Base-by-base conservation (phyloP, 2,888 invertebrate genomes). In the Hypselothyrea guttata region DNA sequence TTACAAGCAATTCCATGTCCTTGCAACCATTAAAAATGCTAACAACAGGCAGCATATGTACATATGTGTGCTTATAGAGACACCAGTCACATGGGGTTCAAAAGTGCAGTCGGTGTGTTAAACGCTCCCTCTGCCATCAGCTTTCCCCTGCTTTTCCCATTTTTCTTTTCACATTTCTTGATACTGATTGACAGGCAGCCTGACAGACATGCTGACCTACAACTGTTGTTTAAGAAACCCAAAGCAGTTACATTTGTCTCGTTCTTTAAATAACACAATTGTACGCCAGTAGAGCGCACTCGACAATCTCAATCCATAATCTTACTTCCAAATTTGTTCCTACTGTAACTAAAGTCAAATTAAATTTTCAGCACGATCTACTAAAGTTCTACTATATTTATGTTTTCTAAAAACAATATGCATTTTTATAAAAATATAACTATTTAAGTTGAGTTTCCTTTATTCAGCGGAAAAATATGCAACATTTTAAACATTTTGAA, bases 11-110 rank as follows among this genome's bases (percentile, higher is more conserved):
- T 30, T 11, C 38, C 22, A 11, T 84, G 86, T 76, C 86, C 84
- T 81, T 85, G 86, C 77, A 69, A 38, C 71, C 78, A 77, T 86
- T 86, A 81, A 71, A 84, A 81, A 74, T 77, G 54, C 75, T 67
- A 81, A 65, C 71, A 85, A 63, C 65, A 57, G 60, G 38, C 58
- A 66, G 47, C 65, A 65, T 64, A 75, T 73, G 54, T 62, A 51
- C 22, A 45, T 13, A 40, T 35, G 40, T 49, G 45, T 35, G 16
- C 22, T 31, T 42, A 33, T 18, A 7, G 15, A 7, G 7, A 12
- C 11, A 11, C 42, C 52, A 5, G 8, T 9, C 30, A 30, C 30
- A 33, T 34, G 28, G 38, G 59, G 45, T 53, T 63, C 48, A 56
- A 55, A 71, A 75, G 65, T 75, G 76, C 78, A 84, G 72, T 38